Conservation (phyloP, 2,797 vertebrate genomes). For the Menidia menidia region DNA sequence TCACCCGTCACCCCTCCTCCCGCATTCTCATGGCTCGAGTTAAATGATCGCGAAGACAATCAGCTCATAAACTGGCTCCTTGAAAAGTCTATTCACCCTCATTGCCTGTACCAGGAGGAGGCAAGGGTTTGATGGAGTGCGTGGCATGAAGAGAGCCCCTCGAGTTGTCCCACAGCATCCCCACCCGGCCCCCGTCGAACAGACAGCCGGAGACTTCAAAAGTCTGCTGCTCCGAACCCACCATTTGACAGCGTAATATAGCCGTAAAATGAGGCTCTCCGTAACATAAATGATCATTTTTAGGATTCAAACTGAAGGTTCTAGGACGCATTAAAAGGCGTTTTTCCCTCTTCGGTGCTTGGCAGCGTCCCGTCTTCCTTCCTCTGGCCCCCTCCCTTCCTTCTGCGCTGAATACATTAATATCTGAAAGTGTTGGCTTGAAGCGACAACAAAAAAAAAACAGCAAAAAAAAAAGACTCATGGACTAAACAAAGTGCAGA, state of each 20-base stretch:
- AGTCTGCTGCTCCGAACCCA: background rate
- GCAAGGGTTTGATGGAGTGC: constrained; percentile 54
- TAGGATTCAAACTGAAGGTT: background rate
- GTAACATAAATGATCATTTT: background rate
- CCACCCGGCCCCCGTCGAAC: constrained; percentile 23
- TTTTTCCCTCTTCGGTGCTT: constrained; percentile 19
- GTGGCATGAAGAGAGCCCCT: constrained; percentile 48
- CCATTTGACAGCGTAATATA: background rate
- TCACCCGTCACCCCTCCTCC: constrained; percentile 31
- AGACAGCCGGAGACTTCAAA: background rate
- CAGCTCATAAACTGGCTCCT: constrained; percentile 71
- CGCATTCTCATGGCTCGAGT: constrained; percentile 67
- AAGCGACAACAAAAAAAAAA: constrained; percentile 45
- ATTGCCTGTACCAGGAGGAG: constrained; percentile 35
- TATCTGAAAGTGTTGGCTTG: constrained; percentile 91
- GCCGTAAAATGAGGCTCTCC: background rate
- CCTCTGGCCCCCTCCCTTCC: constrained; percentile 50
- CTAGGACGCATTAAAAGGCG: background rate
- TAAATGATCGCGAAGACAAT: constrained; percentile 79
- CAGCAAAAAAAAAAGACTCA: constrained; percentile 69
- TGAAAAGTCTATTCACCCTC: constrained; percentile 65
- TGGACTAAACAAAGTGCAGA: constrained; percentile 89
- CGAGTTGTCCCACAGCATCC: constrained; percentile 47
- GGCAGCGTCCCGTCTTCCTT: constrained; percentile 6
- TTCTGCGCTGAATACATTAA: constrained; percentile 90